Conservation (phyloP, 2,888 invertebrate genomes). For the Sthenelais limicola region DNA sequence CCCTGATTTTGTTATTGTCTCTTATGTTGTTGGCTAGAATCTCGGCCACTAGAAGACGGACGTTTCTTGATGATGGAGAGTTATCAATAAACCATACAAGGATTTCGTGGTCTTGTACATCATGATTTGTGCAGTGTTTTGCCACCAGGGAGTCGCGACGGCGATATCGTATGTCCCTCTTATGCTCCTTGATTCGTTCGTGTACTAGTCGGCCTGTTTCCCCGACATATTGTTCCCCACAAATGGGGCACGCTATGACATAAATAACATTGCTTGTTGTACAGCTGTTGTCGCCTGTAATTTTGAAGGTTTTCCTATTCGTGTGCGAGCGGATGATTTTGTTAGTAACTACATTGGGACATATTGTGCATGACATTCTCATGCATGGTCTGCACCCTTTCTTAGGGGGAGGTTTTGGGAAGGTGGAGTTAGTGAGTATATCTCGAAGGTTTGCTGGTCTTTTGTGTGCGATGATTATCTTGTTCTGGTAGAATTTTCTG, state of each 20-base stretch:
- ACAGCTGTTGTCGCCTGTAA: not conserved
- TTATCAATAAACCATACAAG: not conserved
- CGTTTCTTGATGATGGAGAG: too few relatives aligned
- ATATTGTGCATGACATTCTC: not conserved
- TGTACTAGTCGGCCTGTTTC: not conserved
- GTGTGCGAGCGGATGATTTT: not conserved
- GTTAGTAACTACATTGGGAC: not conserved
- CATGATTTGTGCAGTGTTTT: not conserved
- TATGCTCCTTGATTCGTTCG: not conserved
- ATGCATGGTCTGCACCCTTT: not conserved
- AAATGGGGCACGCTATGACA: not conserved
- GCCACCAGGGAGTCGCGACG: not conserved
- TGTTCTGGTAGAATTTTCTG: not conserved
- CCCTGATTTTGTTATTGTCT: too few relatives aligned
- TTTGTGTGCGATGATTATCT: constrained; percentile 7
- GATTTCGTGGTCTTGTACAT: not conserved
- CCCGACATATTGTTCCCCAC: constrained; percentile 4
- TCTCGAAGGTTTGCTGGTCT: constrained; percentile 6
- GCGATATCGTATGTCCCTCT: not conserved
- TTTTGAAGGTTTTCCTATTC: not conserved
- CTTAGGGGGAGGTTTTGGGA: too few relatives aligned
- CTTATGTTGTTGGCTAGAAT: too few relatives aligned
- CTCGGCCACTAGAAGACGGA: too few relatives aligned
- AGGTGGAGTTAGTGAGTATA: too few relatives aligned
- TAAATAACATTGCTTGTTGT: not conserved